Evolutionary conservation across 2,113 vertebrate genomes (phyloP), one percentile per base, ranked within the genome.

Genomic region (Meleagris gallopavo): DNA sequence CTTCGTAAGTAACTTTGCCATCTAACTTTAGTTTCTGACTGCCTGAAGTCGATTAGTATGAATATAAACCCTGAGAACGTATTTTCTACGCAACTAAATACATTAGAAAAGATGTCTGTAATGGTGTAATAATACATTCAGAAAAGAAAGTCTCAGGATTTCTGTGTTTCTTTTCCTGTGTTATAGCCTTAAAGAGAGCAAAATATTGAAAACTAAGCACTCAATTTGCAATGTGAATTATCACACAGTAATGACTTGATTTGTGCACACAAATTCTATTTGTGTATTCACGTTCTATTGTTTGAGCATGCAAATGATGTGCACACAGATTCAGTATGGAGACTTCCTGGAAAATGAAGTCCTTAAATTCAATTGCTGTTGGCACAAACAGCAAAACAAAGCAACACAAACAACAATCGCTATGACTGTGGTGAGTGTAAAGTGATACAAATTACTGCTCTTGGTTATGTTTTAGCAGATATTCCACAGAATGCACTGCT

Each of bases 311-410:
- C 52, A 86, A 94, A 86, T 69, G 61, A 86, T 66, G 65, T 41
- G 30, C 88, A 62, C 94, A 90, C 77, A 1, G 13, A 93, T 76
- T 91, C 93, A 95, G 92, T 61, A 96, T 79, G 62, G 91, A 93
- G 82, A 71, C 88, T 80, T 83, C 34, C 88, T 93, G 61, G 89
- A 82, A 96, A 95, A 93, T 66, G 40, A 93, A 95, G 86, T 78
- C 80, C 88, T 94, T 93, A 90, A 97, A 91, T 90, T 93, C 92
- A 88, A 79, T 81, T 92, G 91, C 73, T 90, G 36, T 84, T 94
- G 93, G 83, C 90, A 86, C 70, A 84, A 93, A 95, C 40, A 88
- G 40, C 82, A 86, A 88, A 93, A 94, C 66, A 92, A 95, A 95
- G 75, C 86, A 82, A 89, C 83, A 83, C 77, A 92, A 91, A 92